Base-by-base conservation (phyloP, 2,888 invertebrate species). In the Meteorus colon region DNA sequence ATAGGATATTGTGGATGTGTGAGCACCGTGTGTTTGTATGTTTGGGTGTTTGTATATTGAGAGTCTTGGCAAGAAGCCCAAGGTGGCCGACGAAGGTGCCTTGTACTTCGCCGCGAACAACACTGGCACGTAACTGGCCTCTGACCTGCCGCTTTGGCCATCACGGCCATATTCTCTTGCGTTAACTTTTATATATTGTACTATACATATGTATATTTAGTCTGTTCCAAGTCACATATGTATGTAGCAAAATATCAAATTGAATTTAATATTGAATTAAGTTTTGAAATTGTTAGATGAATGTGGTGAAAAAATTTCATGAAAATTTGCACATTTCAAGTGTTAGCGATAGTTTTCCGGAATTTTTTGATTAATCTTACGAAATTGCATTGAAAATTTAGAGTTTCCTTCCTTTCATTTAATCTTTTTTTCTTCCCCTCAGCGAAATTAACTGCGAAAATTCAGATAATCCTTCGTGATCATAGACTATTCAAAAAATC, bases 41-140 rank as follows among this genome's bases (percentile, higher is more conserved):
- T 41, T 41, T 10, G 8, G 5, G 10, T 19, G 1, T 48, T 19
- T 24, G 84, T 85, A 85, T 86, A 85, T 85, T 84, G 84, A 82
- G 37, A 70, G 34, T 24, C 34, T 34, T 70, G 59, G 60, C 70
- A 19, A 41, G 48, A 27, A 67, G 67, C 70, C 41, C 37, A 41
- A 34, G 55, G 55, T 55, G 24, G 8, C 19, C 55, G 10, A 55
- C 55, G 19, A 24, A 55, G 55, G 70, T 60, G 60, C 60, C 59
- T 55, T 55, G 55, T 55, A 55, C 55, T 34, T 19, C 14, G 48
- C 63, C 41, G 60, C 45, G 29, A 48, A 63, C 62, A 45, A 85
- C 83, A 84, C 85, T 84, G 84, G 86, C 86, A 88, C 87, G 87
- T 87, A 86, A 82, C 81, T 82, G 85, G 86, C 86, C 87, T 85